phyloP scores from a whole-genome alignment of 2,797 vertebrate species.

The Anolis apletophallus region DNA sequence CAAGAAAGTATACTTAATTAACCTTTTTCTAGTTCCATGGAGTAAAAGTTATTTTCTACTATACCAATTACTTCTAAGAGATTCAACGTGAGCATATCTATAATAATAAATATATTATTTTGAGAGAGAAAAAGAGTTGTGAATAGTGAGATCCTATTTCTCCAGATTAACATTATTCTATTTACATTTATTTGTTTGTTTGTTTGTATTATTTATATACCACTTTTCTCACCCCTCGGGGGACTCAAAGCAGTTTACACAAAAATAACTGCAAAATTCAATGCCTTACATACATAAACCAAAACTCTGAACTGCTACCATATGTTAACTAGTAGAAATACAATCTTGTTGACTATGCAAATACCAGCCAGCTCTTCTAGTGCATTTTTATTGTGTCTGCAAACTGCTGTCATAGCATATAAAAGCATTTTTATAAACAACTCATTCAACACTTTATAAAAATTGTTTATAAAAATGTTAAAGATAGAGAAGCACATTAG shows the following conservation, averaged over 20 bases:
- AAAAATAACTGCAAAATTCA: no score
- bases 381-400: slow-evolving; percentile 28
- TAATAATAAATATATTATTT: neutral
- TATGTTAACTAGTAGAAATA: neutral
- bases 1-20: slow-evolving; percentile 36
- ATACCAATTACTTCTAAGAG: slow-evolving; percentile 12
- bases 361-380: slow-evolving; percentile 9
- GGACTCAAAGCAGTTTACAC: no score
- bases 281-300: no score
- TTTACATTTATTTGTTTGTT: neutral
- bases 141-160: slow-evolving; percentile 24
- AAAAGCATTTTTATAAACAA: neutral
- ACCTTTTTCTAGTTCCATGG: slow-evolving; percentile 9
- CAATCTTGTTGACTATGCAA: neutral
- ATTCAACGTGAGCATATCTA: neutral
- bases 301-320: neutral
- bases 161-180: neutral
- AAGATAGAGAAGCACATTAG: slow-evolving; percentile 1
- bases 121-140: neutral
- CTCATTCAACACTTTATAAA: neutral
- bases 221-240: no score
- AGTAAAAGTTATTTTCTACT: neutral
- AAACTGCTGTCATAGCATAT: neutral
- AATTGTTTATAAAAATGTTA: no score
- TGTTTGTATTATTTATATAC: no score